Evolutionary conservation across 1,140 invertebrate species (phyloP).

Genomic region (Hetaerina americana): DNA sequence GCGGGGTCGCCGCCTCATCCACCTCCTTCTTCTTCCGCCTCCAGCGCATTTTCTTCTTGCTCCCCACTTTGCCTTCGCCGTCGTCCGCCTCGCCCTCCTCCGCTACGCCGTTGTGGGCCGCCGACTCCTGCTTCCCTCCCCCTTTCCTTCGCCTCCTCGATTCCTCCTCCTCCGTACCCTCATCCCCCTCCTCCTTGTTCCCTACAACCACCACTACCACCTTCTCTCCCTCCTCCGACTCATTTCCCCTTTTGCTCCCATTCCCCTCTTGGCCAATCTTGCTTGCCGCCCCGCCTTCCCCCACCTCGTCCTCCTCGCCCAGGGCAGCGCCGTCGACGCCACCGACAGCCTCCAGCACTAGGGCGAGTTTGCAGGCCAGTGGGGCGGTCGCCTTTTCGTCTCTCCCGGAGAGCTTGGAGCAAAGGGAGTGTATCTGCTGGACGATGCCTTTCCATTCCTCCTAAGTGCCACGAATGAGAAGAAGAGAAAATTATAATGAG

Average conservation of each 20-base stretch:
- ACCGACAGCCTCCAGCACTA: not conserved
- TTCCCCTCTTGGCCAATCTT: no score
- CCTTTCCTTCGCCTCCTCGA: not conserved
- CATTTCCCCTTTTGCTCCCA: not conserved
- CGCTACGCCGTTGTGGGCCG: no score
- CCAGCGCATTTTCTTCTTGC: not conserved
- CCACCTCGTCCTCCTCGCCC: not conserved
- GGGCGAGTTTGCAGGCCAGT: not conserved
- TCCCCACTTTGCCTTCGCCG: not conserved
- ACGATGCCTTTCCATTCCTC: not conserved
- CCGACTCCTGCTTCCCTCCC: not conserved
- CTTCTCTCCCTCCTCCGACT: not conserved
- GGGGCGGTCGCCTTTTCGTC: not conserved
- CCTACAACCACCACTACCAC: no score
- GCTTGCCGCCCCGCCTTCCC: no score
- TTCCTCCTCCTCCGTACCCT: not conserved
- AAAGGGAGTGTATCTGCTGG: not conserved
- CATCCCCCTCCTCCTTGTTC: not conserved
- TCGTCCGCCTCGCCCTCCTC: not conserved
- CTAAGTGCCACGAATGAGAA: no score
- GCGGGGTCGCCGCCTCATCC: not conserved
- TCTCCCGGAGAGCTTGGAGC: not conserved
- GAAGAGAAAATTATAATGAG: no score
- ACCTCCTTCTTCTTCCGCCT: not conserved
- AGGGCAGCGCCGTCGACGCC: not conserved